These are phyloP conservation scores for Piscicola geometra DNA, from an alignment of 2,888 invertebrate species.

Conservation along the genomic window DNA sequence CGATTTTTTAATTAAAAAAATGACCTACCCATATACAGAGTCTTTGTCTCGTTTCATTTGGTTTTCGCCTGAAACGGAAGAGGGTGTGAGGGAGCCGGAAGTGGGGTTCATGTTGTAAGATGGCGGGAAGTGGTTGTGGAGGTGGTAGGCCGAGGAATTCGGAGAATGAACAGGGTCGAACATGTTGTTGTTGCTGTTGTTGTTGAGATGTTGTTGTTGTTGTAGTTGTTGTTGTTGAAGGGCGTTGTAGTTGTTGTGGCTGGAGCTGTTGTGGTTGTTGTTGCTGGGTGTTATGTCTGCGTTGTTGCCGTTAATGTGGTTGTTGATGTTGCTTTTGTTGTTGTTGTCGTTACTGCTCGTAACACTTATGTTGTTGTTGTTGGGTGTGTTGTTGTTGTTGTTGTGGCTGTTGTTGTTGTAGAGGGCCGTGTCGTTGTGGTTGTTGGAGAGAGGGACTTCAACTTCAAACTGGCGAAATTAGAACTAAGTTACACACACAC, in stretches of 20 bases:
- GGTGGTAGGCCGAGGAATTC: background rate
- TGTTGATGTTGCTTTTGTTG: background rate
- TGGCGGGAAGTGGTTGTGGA: background rate
- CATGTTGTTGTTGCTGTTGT: background rate
- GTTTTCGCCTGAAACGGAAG: slow-evolving; percentile 30
- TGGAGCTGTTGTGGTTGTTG: background rate
- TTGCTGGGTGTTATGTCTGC: background rate
- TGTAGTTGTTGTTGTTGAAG: background rate
- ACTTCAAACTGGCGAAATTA: slow-evolving; percentile 3
- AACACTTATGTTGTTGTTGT: background rate
- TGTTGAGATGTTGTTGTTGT: background rate
- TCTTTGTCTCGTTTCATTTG: slow-evolving; percentile 39
- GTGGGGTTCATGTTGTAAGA: slow-evolving; percentile 8
- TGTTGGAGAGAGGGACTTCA: slow-evolving; percentile 3
- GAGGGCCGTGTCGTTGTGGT: background rate
- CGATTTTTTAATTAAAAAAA: too few relatives aligned
- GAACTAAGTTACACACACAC: background rate
- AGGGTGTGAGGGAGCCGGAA: slow-evolving; percentile 8
- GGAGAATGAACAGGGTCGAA: background rate
- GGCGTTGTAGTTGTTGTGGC: background rate
- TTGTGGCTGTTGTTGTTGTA: slow-evolving; percentile 9
- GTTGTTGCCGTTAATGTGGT: background rate
- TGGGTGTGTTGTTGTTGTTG: background rate
- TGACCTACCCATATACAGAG: slow-evolving; percentile 37
- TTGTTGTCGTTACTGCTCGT: background rate